Base-by-base conservation (phyloP, 2,113 vertebrate genomes). In the Paraplagusia blochii region DNA sequence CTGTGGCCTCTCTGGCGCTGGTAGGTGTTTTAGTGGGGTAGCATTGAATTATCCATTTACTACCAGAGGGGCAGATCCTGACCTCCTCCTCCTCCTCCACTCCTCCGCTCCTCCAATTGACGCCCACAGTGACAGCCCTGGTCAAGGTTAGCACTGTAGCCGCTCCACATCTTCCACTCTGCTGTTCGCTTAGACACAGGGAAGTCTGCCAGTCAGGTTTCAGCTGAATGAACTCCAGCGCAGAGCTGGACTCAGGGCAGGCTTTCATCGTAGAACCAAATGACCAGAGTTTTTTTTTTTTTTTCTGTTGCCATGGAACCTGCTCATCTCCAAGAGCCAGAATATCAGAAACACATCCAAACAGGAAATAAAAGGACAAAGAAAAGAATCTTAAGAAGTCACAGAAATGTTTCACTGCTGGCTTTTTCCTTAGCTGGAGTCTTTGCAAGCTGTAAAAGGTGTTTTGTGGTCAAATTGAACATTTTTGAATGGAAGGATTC, bases 1-100 rank as follows among this genome's bases (percentile, higher is more conserved):
- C 54, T 4, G 15, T 53, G 65, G 66, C 71, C 77, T 71, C 63
- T 29, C 48, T 19, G 55, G 74, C 81, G 79, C 44, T 33, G 5
- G 65, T 72, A 58, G 59, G 65, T 82, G 62, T 82, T 76, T 86
- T 65, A 79, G 80, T 66, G 78, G 70, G 72, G 82, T 70, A 61
- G 74, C 86, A 76, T 86, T 82, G 83, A 88, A 86, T 85, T 74
- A 84, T 76, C 85, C 80, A 72, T 87, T 88, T 86, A 86, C 53
- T 76, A 81, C 78, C 72, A 64, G 68, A 76, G 75, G 84, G 80
- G 50, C 39, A 81, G 77, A 69, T 85, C 70, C 29, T 29, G 68
- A 85, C 76, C 81, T 77, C 66, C 58, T 79, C 71, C 58, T 79
- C 71, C 79, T 85, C 73, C 36, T 61, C 52, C 69, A 68, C 66